Conservation (phyloP, 2,888 invertebrate genomes). For the Trissolcus brochymenae region DNA sequence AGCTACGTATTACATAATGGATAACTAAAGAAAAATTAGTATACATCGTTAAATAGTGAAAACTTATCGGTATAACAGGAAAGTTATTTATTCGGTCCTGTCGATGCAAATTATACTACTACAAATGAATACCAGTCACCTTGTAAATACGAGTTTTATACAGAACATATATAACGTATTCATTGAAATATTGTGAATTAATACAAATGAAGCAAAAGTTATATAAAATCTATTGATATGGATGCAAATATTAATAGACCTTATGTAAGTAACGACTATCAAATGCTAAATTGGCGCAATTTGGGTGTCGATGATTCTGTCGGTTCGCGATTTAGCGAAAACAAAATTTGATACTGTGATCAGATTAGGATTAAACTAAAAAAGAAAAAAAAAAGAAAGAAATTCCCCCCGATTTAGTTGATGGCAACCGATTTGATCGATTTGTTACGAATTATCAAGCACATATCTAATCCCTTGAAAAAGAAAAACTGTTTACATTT, state of each 20-base stretch:
- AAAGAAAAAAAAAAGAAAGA: background rate
- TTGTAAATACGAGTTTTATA: constrained; percentile 76
- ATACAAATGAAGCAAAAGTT: constrained; percentile 62
- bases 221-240: constrained; percentile 61
- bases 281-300: constrained; percentile 51
- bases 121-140: constrained; percentile 65
- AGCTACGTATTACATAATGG: constrained; percentile 62
- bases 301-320: constrained; percentile 44
- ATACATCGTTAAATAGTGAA: constrained; percentile 49
- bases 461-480: no score
- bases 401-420: background rate
- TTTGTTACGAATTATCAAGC: no score
- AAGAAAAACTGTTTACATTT: no score
- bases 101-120: constrained; percentile 61
- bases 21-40: constrained; percentile 57
- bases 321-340: constrained; percentile 16
- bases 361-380: no score
- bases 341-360: no score
- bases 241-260: constrained; percentile 55
- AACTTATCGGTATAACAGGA: constrained; percentile 48
- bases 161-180: constrained; percentile 73
- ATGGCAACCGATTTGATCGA: background rate
- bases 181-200: constrained; percentile 71
- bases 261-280: constrained; percentile 52
- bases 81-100: constrained; percentile 48